Evolutionary conservation across 1,140 invertebrate genomes (phyloP).

Genomic region (Zaprionus ghesquierei): DNA sequence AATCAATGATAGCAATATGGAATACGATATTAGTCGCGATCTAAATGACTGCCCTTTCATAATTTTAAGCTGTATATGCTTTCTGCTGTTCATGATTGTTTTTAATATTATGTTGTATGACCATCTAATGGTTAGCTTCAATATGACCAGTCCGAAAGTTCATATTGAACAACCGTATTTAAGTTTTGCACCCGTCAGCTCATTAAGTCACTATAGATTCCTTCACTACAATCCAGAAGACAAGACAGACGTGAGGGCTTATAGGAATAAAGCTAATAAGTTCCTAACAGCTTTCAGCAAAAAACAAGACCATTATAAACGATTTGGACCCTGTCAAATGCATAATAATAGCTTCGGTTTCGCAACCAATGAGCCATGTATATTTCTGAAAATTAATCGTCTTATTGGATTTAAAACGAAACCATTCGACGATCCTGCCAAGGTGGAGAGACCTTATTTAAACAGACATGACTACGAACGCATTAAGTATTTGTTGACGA

Average conservation of each 20-base stretch:
- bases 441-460: slow-evolving; percentile 1
- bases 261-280: neutral
- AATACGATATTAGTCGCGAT: neutral
- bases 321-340: slow-evolving; percentile 44
- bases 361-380: slow-evolving; percentile 28
- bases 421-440: slow-evolving; percentile 6
- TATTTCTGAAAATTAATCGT: slow-evolving; percentile 62
- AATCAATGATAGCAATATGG: neutral
- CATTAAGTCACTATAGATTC: neutral
- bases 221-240: slow-evolving; percentile 35
- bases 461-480: neutral
- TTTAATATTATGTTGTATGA: neutral
- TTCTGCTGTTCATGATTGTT: neutral
- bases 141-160: neutral
- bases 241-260: neutral
- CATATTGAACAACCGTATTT: slow-evolving; percentile 28
- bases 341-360: slow-evolving; percentile 37
- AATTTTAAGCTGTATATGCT: neutral
- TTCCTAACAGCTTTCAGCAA: slow-evolving; percentile 25
- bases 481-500: slow-evolving; percentile 12
- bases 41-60: neutral
- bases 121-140: neutral
- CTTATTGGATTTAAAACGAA: slow-evolving; percentile 48
- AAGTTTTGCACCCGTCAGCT: slow-evolving; percentile 22
- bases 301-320: neutral